Conservation (phyloP, 2,888 invertebrate genomes). For the Holacanthella duospinosa region DNA sequence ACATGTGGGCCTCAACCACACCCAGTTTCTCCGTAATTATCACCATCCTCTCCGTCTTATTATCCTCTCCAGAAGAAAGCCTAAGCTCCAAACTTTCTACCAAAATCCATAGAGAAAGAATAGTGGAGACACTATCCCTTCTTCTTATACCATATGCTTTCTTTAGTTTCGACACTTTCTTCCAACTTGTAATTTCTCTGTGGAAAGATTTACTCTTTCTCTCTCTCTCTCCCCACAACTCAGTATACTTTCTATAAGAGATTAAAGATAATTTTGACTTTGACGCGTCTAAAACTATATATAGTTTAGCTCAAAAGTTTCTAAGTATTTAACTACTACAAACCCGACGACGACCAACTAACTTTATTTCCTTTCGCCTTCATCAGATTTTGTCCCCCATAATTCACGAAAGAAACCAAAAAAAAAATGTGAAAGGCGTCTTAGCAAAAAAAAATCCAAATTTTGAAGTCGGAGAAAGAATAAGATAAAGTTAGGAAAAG, state of each 20-base stretch:
- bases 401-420: too few relatives aligned
- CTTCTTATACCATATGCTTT: neutral
- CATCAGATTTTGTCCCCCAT: too few relatives aligned
- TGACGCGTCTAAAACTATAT: neutral
- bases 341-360: neutral
- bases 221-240: too few relatives aligned
- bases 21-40: constrained; percentile 10
- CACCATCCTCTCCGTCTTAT: constrained; percentile 5
- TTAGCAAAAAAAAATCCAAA: too few relatives aligned
- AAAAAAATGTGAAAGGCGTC: too few relatives aligned
- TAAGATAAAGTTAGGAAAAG: too few relatives aligned
- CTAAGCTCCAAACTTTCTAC: neutral
- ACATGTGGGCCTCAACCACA: constrained; percentile 3
- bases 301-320: neutral
- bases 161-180: neutral
- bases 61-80: neutral
- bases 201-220: neutral
- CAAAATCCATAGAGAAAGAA: neutral
- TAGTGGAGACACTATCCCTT: neutral
- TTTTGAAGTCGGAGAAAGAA: too few relatives aligned
- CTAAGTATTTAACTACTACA: too few relatives aligned
- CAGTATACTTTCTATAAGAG: too few relatives aligned
- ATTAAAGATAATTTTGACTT: constrained; percentile 6
- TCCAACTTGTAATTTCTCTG: neutral
- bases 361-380: neutral